phyloP scores from a whole-genome alignment of 2,797 vertebrate species.

The Percopsis omiscomaycus region DNA sequence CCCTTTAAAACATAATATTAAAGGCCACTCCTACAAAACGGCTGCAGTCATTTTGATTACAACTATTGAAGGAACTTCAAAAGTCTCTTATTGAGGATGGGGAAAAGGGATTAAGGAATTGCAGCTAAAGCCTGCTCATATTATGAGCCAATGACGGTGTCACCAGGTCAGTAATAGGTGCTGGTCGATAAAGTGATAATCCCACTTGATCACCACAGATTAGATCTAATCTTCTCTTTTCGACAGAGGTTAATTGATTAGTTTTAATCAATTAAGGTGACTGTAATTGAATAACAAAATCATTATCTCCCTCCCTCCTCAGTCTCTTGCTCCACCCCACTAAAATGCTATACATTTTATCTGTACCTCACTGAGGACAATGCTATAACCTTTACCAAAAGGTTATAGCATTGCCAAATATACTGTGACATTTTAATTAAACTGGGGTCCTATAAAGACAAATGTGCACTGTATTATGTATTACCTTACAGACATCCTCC shows the following conservation, averaged over 20 bases:
- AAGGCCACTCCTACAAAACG: too few species aligned
- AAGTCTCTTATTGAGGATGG: not conserved
- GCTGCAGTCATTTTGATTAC: not conserved
- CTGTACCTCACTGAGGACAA: not conserved
- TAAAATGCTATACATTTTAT: not conserved
- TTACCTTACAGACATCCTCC: too few species aligned
- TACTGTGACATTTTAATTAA: too few species aligned
- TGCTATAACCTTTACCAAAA: constrained; percentile 59
- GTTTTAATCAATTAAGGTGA: constrained; percentile 58
- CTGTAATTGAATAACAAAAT: constrained; percentile 61
- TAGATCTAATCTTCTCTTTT: constrained; percentile 49
- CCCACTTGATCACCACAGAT: constrained; percentile 73
- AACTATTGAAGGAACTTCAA: too few species aligned
- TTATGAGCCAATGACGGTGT: constrained; percentile 54
- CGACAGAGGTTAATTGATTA: constrained; percentile 66
- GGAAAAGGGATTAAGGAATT: not conserved
- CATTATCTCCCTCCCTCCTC: constrained; percentile 9
- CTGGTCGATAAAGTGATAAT: constrained; percentile 67
- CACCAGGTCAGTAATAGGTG: constrained; percentile 50
- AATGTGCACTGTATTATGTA: too few species aligned
- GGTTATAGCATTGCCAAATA: not conserved
- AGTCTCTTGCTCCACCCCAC: not conserved
- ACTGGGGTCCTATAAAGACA: too few species aligned
- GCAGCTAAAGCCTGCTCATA: constrained; percentile 18
- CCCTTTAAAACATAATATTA: too few species aligned